Evolutionary conservation across 2,797 vertebrate species (phyloP), one percentile per base, ranked within the genome.

Genomic region (Anguilla obscura): DNA sequence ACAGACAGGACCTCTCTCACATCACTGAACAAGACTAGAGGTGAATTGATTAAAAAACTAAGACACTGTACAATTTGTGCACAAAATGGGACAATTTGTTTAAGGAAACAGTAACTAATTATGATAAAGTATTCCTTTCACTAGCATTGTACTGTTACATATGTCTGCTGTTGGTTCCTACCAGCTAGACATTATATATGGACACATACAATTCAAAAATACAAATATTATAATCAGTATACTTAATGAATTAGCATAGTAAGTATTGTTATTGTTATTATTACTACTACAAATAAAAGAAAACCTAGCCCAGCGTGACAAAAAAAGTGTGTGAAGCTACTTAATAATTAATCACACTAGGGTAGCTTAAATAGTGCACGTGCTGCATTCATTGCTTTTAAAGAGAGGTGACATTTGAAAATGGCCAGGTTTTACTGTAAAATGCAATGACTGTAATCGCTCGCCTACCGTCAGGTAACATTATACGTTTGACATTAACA

Each of bases 231-330:
- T 60, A 60, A 60, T 18, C 58, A 24, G 58, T 60, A 60, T 16
- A 60, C 58, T 60, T 60, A 3, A 24, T 16, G 56, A 21, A 63
- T 63, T 63, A 24, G 21, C 24, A n/a, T 0, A n/a, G 24, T 21
- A 63, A n/a, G 21, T 66, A 24, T 66, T 66, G n/a, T 16, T 58
- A 16, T 58, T 52, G 7, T 12, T 52, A 12, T 52, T 52, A 52
- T 52, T 52, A 52, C 50, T 52, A 52, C 50, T 52, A 52, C 7
- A 52, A 52, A 5, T 24, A 63, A 21, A 89, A 90, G 91, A 93
- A 93, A 94, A 92, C 93, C 93, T 87, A 89, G 86, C 24, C 27
- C 0, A 24, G 21, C 21, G 66, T 85, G 56, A 85, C 18, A 21
- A 85, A 40, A 85, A 40, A 27, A 54, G 16, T 40, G 9, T 48